Conservation (phyloP, 2,888 invertebrate species). For the Agonopterix arenella region DNA sequence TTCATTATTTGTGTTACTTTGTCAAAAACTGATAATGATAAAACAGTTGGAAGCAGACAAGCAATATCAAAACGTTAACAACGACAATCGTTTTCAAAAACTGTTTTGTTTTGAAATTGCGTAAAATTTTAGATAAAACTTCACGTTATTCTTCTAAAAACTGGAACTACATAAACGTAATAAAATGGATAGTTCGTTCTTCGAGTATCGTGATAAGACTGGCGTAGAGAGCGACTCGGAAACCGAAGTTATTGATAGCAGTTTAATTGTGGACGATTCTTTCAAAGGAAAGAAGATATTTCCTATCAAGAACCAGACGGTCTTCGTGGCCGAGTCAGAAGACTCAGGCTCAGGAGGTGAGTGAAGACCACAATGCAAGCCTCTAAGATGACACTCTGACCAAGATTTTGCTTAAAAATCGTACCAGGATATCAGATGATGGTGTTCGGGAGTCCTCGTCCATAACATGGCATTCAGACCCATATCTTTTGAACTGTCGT, state of each 20-base stretch:
- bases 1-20: too few relatives aligned
- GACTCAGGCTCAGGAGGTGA: slow-evolving; percentile 48
- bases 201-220: slow-evolving; percentile 55
- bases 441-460: too few relatives aligned
- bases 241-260: slow-evolving; percentile 54
- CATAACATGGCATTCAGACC: too few relatives aligned
- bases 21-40: too few relatives aligned
- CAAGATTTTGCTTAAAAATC: too few relatives aligned
- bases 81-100: slow-evolving; percentile 35
- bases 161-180: background rate
- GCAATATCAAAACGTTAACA: slow-evolving; percentile 23
- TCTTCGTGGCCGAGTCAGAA: slow-evolving; percentile 61
- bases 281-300: slow-evolving; percentile 35
- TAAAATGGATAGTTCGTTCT: slow-evolving; percentile 60
- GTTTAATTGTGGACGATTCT: slow-evolving; percentile 37
- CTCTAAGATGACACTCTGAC: too few relatives aligned
- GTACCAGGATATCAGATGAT: too few relatives aligned
- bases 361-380: too few relatives aligned
- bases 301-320: slow-evolving; percentile 41
- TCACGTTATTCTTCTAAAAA: background rate
- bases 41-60: too few relatives aligned
- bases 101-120: slow-evolving; percentile 16
- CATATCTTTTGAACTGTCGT: too few relatives aligned
- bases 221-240: slow-evolving; percentile 44
- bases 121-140: background rate